Percentiles rank a stretch among this genome's conserved stretches.
phyloP scores from a whole-genome alignment of 2,113 vertebrate species.

The Falco punctatus region DNA sequence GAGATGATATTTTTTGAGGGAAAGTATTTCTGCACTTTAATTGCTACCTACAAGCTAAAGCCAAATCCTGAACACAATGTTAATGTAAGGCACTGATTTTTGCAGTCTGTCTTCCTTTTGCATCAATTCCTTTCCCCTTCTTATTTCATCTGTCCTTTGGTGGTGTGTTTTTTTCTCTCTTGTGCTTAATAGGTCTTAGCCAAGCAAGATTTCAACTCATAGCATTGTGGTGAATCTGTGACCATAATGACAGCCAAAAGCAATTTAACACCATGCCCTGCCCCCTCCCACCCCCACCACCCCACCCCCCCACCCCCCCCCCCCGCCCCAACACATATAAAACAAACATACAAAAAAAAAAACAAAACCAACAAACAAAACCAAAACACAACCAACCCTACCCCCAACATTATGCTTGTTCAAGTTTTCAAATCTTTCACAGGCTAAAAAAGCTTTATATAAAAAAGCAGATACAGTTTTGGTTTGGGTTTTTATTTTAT shows the following conservation, averaged over 20 bases:
- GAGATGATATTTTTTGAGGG: background rate
- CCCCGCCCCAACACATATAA: background rate
- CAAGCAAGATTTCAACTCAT: background rate
- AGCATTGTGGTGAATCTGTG: background rate
- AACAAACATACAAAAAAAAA: background rate
- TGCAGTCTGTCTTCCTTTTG: background rate
- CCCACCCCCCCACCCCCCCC: too few species aligned
- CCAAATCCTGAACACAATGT: background rate
- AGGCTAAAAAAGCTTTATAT: background rate
- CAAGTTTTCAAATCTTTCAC: background rate
- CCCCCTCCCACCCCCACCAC: too few species aligned
- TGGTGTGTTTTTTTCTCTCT: background rate
- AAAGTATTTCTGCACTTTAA: background rate
- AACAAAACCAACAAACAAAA: too few species aligned
- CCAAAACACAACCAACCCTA: background rate
- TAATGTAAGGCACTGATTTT: background rate
- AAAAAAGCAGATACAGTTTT: too few species aligned
- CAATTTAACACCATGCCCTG: background rate
- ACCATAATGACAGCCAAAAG: background rate
- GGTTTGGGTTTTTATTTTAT: rapidly evolving
- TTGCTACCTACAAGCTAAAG: background rate
- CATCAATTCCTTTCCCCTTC: background rate
- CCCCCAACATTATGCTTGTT: rapidly evolving
- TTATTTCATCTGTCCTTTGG: background rate
- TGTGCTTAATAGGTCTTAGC: background rate